phyloP scores from a whole-genome alignment of 2,113 vertebrate genomes.

The Setophaga petechia region DNA sequence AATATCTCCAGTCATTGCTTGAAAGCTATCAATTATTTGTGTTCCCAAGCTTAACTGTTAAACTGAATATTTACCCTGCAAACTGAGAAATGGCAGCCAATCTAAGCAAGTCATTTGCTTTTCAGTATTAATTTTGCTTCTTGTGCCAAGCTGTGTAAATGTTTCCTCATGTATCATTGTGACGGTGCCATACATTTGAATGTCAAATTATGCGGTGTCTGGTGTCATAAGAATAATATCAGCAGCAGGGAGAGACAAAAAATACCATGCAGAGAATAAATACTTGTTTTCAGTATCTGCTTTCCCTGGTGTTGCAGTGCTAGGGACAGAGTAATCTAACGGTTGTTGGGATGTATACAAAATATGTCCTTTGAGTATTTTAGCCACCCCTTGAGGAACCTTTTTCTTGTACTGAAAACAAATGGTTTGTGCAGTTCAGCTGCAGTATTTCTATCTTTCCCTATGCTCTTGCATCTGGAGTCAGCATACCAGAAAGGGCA shows the following conservation, averaged over 20 bases:
- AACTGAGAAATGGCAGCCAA: background rate
- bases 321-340: background rate
- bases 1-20: background rate
- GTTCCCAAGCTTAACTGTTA: background rate
- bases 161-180: slow-evolving; percentile 44
- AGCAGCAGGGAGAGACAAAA: background rate
- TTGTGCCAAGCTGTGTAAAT: slow-evolving; percentile 33
- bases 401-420: background rate
- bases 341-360: background rate
- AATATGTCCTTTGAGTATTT: background rate
- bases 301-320: background rate
- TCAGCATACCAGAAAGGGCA: background rate
- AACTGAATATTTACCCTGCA: slow-evolving; percentile 13
- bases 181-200: slow-evolving; percentile 24
- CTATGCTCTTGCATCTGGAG: background rate
- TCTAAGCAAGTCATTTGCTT: background rate
- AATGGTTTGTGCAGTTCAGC: background rate
- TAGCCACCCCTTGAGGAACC: background rate
- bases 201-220: slow-evolving; percentile 36
- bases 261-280: background rate
- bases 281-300: background rate
- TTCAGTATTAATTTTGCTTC: slow-evolving; percentile 21
- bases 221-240: slow-evolving; percentile 13
- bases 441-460: background rate
- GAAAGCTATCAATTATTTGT: slow-evolving; percentile 9